Percentiles rank a stretch among this genome's conserved stretches.
phyloP scores from a whole-genome alignment of 2,888 invertebrate species.

The Gari tellinella region DNA sequence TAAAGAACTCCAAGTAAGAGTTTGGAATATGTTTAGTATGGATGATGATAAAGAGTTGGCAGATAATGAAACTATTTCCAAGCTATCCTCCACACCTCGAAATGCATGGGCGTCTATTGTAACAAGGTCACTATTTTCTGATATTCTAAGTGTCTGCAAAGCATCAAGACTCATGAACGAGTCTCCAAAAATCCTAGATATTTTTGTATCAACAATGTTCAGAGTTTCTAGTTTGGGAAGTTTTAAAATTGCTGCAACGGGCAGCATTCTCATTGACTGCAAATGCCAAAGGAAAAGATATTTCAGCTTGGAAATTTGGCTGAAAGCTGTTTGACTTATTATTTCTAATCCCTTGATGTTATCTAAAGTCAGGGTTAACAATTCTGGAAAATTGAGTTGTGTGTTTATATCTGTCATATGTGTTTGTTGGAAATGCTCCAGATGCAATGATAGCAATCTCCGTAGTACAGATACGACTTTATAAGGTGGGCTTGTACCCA shows the following conservation, averaged over 20 bases:
- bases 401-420: conserved; percentile 22
- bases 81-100: conserved; percentile 33
- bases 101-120: conserved; percentile 35
- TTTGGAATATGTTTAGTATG: conserved; percentile 19
- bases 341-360: conserved; percentile 27
- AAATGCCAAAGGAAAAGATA: conserved; percentile 21
- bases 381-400: conserved; percentile 45
- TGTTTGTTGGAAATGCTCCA: conserved; percentile 55
- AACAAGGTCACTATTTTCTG: conserved; percentile 17
- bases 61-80: conserved; percentile 25
- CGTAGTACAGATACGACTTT: conserved; percentile 49
- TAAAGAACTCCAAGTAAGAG: conserved; percentile 54
- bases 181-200: conserved; percentile 16
- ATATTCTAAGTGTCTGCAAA: conserved; percentile 30
- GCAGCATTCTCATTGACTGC: conserved; percentile 13
- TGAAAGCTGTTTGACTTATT: conserved; percentile 30
- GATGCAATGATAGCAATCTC: conserved; percentile 50
- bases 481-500: conserved; percentile 33
- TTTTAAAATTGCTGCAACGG: conserved; percentile 30
- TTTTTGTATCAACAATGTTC: conserved; percentile 27
- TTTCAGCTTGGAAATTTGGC: conserved; percentile 14
- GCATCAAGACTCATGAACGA: conserved; percentile 27
- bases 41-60: conserved; percentile 8
- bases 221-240: conserved; percentile 20
- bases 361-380: conserved; percentile 52